Evolutionary conservation across 2,888 invertebrate species (phyloP), one percentile per base, ranked within the genome.

Genomic region (Apamea sordens): DNA sequence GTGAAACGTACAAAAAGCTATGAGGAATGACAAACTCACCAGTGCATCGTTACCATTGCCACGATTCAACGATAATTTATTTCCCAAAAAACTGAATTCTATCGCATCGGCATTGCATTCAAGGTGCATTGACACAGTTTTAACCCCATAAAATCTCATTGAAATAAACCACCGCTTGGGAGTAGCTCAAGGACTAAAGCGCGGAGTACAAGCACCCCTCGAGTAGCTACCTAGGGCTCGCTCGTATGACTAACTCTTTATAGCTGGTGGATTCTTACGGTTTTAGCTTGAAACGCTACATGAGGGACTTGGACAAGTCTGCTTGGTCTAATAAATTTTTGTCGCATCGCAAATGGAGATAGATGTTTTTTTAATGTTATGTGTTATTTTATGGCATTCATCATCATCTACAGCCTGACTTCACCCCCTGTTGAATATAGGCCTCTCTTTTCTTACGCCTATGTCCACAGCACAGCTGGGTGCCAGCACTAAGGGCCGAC

Each of bases 161-260:
- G 84, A 63, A 73, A 47, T 59, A n/a, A 70, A 71, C 41, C 1
- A 28, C 50, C 3, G 50, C 28, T 11, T 41, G n/a, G 21, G 24
- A 76, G 65, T 73, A 76, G 41, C 73, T 79, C 69, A 73, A 79
- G 74, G 79, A 85, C 59, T 69, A 79, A 72, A 64, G 28, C 56
- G 7, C 41, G 4, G 64, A 67, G 74, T 65, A 74, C 70, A 75
- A 77, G 83, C 61, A 75, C 83, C 73, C 44, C 76, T 86, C 4
- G 21, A 82, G 68, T 28, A 47, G 15, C 5, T 53, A 28, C 21
- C 47, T 28, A 50, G 32, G 1, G 18, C 61, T 68, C 50, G n/a
- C 63, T 41, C 36, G 18, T 72, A 69, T 47, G 53, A 68, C 18
- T 74, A 56, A 56, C 44, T 67, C 68, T 77, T 69, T 63, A 75